Evolutionary conservation across 2,888 invertebrate genomes (phyloP), one percentile per base, ranked within the genome.

Genomic region (Himalopsyche kuldschensis): DNA sequence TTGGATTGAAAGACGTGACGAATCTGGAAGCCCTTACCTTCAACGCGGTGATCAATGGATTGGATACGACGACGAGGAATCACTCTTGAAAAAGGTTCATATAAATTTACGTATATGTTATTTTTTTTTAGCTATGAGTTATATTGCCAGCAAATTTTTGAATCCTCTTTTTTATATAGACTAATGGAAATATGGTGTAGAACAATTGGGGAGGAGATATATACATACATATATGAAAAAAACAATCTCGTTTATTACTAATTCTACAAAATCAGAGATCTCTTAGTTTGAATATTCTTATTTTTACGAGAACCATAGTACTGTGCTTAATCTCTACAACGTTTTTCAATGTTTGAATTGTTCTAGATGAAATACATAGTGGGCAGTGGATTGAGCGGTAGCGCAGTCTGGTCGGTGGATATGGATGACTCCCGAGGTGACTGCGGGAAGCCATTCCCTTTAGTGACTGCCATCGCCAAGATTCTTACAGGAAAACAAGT

Each of bases 381-480:
- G 86, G 92, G 93, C 46, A 90, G 92, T 63, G 92, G 93, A 4
- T 90, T 96, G 78, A 96, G 94, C 0, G 96, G 96, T 41, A 93
- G 94, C 2, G 94, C 94, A 48, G 92, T 95, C 0, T 95, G 94
- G 92, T 93, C 95, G 0, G 90, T 95, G 35, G 96, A 96, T 88
- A 91, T 96, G 89, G 96, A 96, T 85, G 96, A 96, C 88, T 96
- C 96, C 88, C 92, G 95, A 89, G 95, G 95, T 20, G 91, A 96
- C n/a, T 96, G 96, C 88, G 94, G 95, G 3, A 91, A 92, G 81
- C 93, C 94, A 27, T 95, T 94, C 92, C 95, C 95, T 0, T 90
- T 95, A 85, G 88, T 95, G n/a, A 92, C 91, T 75, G 91, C 94
- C 0, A 93, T 94, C 69, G 92, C 92, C 35, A 90, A 90, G 24